Base-by-base conservation (phyloP, 2,888 invertebrate genomes). In the Eupithecia pulchellata region DNA sequence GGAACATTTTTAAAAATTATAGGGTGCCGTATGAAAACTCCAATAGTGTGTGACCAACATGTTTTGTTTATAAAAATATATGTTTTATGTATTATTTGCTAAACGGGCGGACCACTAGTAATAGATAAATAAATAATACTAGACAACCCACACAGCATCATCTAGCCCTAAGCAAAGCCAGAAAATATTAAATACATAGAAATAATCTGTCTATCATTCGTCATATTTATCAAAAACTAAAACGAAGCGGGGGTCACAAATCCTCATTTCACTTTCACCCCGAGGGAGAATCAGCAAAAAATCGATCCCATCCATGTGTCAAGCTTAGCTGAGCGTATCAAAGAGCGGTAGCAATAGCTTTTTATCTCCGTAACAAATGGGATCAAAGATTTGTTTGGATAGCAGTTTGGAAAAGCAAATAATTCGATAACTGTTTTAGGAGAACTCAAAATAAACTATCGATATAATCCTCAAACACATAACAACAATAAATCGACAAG, bases 321-420 rank as follows among this genome's bases (percentile, higher is more conserved):
- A 81, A 74, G 80, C 79, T 79, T 78, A 74, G 73, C 79, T 73
- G 77, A 79, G 80, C 77, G 82, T 81, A 79, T 82, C 82, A 77
- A 84, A 75, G 77, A 65, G 68, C 73, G 73, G 75, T 75, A 73
- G 75, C 76, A 39, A 69, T 71, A 72, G 73, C 65, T 69, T 78
- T 81, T 82, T 83, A 83, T 84, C 80, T 81, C 76, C 75, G 57
- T 83, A 78, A 84, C 82, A 82, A 86, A 89, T 84, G 81, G 74
- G 81, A 81, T 77, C 79, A 78, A 60, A 62, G 34, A 57, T 47
- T 73, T 67, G 64, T 67, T 73, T 57, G 60, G 55, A 73, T 62
- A 57, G 60, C 2, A 39, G 65, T 61, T 62, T 61, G 29, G 63
- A 66, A 67, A 47, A 55, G 30, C 30, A 72, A 69, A 72, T 69